Base-by-base conservation (phyloP, 53 echinoderm and acorn worm species). In the Paracentrotus lividus region DNA sequence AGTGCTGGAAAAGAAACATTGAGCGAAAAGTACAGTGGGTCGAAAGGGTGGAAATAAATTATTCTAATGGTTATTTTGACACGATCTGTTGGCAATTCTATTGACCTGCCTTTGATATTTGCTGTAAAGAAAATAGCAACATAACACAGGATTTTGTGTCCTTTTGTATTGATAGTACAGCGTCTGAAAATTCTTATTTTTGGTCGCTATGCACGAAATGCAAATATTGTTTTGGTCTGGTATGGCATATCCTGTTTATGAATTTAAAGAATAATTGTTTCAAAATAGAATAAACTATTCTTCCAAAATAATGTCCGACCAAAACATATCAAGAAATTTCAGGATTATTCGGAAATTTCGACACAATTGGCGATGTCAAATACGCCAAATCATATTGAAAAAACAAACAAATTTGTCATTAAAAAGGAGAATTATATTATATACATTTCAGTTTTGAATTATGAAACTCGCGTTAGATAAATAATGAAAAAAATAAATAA, bases 11-110 rank as follows among this genome's bases (percentile, higher is more conserved):
- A 56, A 47, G 36, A 56, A 86, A 86, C 86, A 55, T 56, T 86
- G 38, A 53, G 33, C 33, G 33, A 56, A 38, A 86, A 86, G 86
- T 86, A 86, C 86, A 86, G 53, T 38, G 57, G 86, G 86, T 55
- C 56, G 55, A 86, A 38, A 86, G 36, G 52, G 86, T 21, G 56
- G 54, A 86, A 86, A 53, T 55, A 54, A 86, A 53, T 55, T 55
- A 55, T 56, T 36, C 53, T 36, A 33, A 54, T 86, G 86, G 34
- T 53, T 86, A 32, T 55, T 49, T 38, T 86, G 86, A 86, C 86
- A 86, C 53, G 42, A 26, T 81, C 47, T n/a, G 45, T 81, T 44
- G 26, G 0, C 24, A 81, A 47, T 81, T 81, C 47, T 81, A 81
- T n/a, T 43, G 77, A 27, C 47, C 47, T 47, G 45, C 81, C 26